A percentile compares a stretch with the other conserved stretches of the same genome.
Conservation (phyloP, 2,888 invertebrate genomes). For the Dryocosmus kuriphilus region DNA sequence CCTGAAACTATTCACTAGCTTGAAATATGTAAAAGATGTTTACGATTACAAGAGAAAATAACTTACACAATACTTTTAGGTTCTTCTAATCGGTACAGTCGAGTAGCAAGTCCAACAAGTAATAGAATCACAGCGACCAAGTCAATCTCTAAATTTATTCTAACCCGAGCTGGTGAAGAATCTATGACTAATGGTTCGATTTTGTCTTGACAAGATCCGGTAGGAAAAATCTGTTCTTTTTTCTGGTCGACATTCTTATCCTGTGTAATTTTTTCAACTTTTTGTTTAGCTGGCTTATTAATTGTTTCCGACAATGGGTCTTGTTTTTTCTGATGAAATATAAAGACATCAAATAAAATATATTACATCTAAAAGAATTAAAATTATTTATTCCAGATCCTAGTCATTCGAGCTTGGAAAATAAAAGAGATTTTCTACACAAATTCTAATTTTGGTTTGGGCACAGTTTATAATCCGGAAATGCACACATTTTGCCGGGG, state of each 20-base stretch:
- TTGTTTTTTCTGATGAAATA: slow-evolving; percentile 15
- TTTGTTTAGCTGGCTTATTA: neutral
- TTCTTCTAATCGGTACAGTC: slow-evolving; percentile 90
- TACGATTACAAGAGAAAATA: slow-evolving; percentile 24
- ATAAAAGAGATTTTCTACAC: too few relatives aligned
- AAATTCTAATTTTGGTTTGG: too few relatives aligned
- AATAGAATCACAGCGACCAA: slow-evolving; percentile 86
- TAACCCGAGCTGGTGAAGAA: slow-evolving; percentile 66
- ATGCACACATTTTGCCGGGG: too few relatives aligned
- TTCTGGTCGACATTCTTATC: neutral
- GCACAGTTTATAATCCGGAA: too few relatives aligned
- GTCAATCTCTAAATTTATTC: slow-evolving; percentile 86
- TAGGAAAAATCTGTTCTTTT: slow-evolving; percentile 30
- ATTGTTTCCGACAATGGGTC: neutral
- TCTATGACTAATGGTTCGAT: slow-evolving; percentile 17
- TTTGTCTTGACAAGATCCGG: slow-evolving; percentile 37
- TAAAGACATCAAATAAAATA: neutral
- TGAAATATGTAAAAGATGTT: neutral
- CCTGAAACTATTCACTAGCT: too few relatives aligned
- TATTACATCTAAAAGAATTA: too few relatives aligned
- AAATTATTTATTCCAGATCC: too few relatives aligned
- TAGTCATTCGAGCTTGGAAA: too few relatives aligned
- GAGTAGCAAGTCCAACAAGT: slow-evolving; percentile 84
- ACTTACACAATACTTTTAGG: slow-evolving; percentile 95
- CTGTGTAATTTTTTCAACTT: neutral